These are phyloP conservation scores for Phallusia fumigata DNA, from an alignment of 23 tunicate species.

Conservation along the genomic window DNA sequence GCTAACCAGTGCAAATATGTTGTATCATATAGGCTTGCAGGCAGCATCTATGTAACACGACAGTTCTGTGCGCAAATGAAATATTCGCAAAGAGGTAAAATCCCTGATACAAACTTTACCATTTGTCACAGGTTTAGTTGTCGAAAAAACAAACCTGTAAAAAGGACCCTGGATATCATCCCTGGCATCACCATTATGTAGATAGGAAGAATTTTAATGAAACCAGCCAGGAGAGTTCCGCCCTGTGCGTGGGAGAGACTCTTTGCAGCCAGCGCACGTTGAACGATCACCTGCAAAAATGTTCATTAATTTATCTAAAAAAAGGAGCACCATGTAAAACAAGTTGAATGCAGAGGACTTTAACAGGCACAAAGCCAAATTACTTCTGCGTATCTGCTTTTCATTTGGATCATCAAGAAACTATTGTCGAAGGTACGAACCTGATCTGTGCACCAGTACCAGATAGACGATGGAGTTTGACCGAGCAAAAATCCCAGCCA, in stretches of 20 bases:
- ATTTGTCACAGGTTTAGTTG: too few species aligned
- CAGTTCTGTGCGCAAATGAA: too few species aligned
- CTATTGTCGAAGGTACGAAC: conserved; percentile 9
- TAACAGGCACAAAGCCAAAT: too few species aligned
- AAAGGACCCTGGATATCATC: conserved; percentile 75
- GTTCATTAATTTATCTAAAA: too few species aligned
- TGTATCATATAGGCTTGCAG: too few species aligned
- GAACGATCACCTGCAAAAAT: conserved; percentile 66
- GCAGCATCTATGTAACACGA: too few species aligned
- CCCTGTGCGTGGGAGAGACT: conserved; percentile 75
- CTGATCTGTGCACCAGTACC: conserved; percentile 96
- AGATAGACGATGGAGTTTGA: conserved; percentile 76
- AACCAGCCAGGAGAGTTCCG: conserved; percentile 75
- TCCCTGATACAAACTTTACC: too few species aligned
- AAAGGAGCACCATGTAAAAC: too few species aligned
- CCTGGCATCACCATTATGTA: conserved; percentile 89
- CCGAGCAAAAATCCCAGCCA: conserved; percentile 81
- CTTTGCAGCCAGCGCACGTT: conserved; percentile 70
- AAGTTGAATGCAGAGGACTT: too few species aligned
- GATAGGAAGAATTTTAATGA: conserved; percentile 62
- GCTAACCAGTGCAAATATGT: too few species aligned
- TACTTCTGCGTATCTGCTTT: background rate
- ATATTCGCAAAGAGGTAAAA: too few species aligned
- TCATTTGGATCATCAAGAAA: too few species aligned
- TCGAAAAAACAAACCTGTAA: conserved; percentile 36